Conservation (phyloP, 2,113 vertebrate species). For the Malurus cyaneus region DNA sequence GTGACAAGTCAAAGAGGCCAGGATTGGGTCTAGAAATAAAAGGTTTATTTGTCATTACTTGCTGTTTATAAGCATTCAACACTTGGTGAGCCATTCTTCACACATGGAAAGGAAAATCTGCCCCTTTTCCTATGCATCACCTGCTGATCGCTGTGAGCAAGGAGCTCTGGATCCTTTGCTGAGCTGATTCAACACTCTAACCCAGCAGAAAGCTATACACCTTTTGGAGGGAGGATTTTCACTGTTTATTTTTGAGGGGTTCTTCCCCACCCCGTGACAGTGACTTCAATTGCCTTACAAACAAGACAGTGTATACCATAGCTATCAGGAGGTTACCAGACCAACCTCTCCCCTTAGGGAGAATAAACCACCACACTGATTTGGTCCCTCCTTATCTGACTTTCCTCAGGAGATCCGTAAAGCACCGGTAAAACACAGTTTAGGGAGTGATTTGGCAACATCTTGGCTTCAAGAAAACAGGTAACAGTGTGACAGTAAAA, state of each 20-base stretch:
- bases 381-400: not conserved
- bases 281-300: not conserved
- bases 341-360: not conserved
- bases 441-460: not conserved
- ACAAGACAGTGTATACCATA: not conserved
- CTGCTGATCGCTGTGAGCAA: not conserved
- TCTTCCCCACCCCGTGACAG: accelerated
- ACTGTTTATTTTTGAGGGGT: not conserved
- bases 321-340: not conserved
- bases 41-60: not conserved
- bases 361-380: not conserved
- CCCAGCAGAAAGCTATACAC: not conserved
- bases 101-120: not conserved
- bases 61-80: not conserved
- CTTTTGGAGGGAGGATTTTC: not conserved
- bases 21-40: not conserved
- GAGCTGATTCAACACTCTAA: not conserved
- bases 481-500: not conserved
- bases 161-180: not conserved
- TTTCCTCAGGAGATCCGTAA: not conserved
- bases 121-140: not conserved
- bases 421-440: not conserved
- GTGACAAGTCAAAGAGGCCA: not conserved
- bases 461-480: not conserved
- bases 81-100: not conserved